Conservation (phyloP, 2,888 invertebrate genomes). For the Ptilodon capucinus region DNA sequence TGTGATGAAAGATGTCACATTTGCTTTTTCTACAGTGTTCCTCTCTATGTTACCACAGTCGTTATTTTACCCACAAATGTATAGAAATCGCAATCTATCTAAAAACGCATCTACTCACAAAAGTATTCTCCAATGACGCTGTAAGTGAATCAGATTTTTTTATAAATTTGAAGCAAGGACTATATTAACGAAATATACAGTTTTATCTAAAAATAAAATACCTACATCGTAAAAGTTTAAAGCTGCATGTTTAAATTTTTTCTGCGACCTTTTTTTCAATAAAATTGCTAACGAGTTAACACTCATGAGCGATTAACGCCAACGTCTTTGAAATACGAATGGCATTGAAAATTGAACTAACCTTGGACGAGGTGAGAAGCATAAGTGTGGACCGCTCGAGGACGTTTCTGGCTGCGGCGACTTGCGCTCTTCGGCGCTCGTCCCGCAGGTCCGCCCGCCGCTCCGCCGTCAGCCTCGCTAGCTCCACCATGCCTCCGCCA, state of each 20-base stretch:
- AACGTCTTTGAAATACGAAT: background rate
- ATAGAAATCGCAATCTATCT: too few relatives aligned
- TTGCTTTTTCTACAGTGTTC: too few relatives aligned
- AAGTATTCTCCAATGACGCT: too few relatives aligned
- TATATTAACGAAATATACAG: too few relatives aligned
- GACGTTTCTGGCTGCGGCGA: conserved; percentile 97
- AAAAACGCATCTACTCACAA: too few relatives aligned
- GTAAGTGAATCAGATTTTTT: too few relatives aligned
- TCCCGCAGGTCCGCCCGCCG: conserved; percentile 93
- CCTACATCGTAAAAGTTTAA: background rate
- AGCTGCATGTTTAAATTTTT: background rate
- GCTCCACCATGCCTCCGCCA: conserved; percentile 98
- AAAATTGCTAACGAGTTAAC: conserved; percentile 19
- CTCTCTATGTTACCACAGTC: too few relatives aligned
- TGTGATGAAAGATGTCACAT: too few relatives aligned
- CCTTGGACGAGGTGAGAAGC: conserved; percentile 98
- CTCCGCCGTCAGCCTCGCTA: conserved; percentile 95
- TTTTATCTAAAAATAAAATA: background rate
- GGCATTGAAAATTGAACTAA: conserved; percentile 48
- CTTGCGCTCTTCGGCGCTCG: conserved; percentile 96
- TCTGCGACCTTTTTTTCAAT: conserved; percentile 5
- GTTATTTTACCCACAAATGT: too few relatives aligned
- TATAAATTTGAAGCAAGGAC: too few relatives aligned
- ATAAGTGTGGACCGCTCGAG: conserved; percentile 98
- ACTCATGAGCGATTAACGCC: conserved; percentile 2